Conservation (phyloP, 2,888 invertebrate genomes). For the Yponomeuta plumbellus region DNA sequence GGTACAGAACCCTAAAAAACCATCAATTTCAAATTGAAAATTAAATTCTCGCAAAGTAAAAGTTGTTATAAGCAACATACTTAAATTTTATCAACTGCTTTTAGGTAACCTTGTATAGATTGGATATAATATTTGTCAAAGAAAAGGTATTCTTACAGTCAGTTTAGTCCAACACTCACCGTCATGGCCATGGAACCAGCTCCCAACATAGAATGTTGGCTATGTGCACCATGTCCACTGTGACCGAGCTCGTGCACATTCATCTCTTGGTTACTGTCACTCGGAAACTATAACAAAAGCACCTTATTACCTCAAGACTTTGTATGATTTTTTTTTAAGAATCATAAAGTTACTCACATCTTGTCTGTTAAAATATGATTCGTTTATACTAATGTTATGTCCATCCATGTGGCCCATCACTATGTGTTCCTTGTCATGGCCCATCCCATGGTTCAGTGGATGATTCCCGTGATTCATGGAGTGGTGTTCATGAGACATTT, state of each 20-base stretch:
- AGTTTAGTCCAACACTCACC: background rate
- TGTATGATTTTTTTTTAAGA: background rate
- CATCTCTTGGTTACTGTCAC: background rate
- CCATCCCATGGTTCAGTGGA: conserved; percentile 3
- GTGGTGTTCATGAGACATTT: conserved; percentile 4
- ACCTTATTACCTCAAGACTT: background rate
- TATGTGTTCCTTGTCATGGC: background rate
- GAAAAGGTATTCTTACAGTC: background rate
- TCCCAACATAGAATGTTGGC: background rate
- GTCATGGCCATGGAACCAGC: conserved; percentile 6
- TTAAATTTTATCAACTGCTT: background rate
- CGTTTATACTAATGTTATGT: conserved; percentile 5
- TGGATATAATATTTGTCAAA: too few species aligned
- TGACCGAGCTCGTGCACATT: background rate
- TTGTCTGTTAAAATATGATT: background rate
- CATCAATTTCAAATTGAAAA: too few species aligned
- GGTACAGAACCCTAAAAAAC: too few species aligned
- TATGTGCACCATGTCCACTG: background rate
- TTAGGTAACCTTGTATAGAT: too few species aligned
- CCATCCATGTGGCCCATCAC: background rate
- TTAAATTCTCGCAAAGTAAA: too few species aligned
- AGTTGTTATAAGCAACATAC: too few species aligned
- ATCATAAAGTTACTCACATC: background rate
- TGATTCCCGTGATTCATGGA: conserved; percentile 7
- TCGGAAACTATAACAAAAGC: background rate